A percentile compares a stretch with the other conserved stretches of the same genome.
These are phyloP conservation scores for Colossoma macropomum DNA, from an alignment of 2,113 vertebrate species.

Conservation along the genomic window DNA sequence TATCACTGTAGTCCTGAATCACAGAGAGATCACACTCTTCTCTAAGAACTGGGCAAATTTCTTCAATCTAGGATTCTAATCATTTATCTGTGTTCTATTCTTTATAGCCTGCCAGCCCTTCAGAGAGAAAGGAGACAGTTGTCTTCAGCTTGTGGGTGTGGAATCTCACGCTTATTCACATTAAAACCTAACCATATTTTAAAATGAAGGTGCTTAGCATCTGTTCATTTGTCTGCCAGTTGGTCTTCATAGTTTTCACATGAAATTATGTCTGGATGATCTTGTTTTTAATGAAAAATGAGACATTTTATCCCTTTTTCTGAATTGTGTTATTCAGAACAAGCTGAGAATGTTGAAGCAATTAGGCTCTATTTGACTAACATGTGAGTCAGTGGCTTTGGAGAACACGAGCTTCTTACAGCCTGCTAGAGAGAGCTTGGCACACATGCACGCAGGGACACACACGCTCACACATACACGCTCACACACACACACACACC, in stretches of 20 bases:
- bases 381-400: constrained; percentile 48
- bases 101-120: background rate
- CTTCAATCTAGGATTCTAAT: background rate
- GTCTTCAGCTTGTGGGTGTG: background rate
- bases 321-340: constrained; percentile 23
- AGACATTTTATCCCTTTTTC: constrained; percentile 6
- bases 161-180: background rate
- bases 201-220: background rate
- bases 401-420: constrained; percentile 34
- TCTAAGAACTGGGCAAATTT: background rate
- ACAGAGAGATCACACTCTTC: background rate
- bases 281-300: constrained; percentile 38
- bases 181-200: background rate
- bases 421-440: constrained; percentile 17
- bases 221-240: background rate
- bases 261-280: constrained; percentile 37
- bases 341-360: constrained; percentile 44
- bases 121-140: background rate
- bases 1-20: background rate
- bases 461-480: too few relatives aligned
- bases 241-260: constrained; percentile 2
- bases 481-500: too few relatives aligned
- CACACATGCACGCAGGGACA: background rate
- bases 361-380: constrained; percentile 48
- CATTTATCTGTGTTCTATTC: background rate